Evolutionary conservation across 1,140 invertebrate species (phyloP).

Genomic region (Zaprionus ghesquierei): DNA sequence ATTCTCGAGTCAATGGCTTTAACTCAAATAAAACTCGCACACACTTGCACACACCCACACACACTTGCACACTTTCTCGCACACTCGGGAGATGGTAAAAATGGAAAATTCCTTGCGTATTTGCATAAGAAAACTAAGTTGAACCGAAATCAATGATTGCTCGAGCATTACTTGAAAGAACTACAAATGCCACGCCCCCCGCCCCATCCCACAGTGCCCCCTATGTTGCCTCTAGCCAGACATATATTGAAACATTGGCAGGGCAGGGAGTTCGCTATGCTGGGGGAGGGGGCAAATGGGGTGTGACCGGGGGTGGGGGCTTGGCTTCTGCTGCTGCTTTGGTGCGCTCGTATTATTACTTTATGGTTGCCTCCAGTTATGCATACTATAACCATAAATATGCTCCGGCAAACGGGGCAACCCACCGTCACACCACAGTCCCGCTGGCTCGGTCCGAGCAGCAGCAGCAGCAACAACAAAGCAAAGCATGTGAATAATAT

Average conservation of each 20-base stretch:
- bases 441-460: not conserved
- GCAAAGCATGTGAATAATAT: conserved; percentile 57
- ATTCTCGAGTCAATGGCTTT: conserved; percentile 53
- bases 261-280: not conserved
- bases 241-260: conserved; percentile 58
- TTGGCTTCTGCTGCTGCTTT: conserved; percentile 29
- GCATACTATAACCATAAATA: conserved; percentile 80
- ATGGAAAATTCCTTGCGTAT: conserved; percentile 72
- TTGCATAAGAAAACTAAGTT: conserved; percentile 79
- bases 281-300: not conserved
- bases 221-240: conserved; percentile 13
- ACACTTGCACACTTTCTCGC: not conserved
- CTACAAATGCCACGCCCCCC: conserved; percentile 56
- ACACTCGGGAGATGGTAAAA: conserved; percentile 44
- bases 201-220: not conserved
- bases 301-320: not conserved
- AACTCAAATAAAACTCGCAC: conserved; percentile 35
- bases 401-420: conserved; percentile 55
- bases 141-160: conserved; percentile 79
- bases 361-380: conserved; percentile 80
- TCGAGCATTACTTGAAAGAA: conserved; percentile 53
- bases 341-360: conserved; percentile 75
- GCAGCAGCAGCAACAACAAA: conserved; percentile 17
- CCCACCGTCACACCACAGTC: conserved; percentile 25
- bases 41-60: conserved; percentile 2